These are phyloP conservation scores for Triplophysa dalaica DNA, from an alignment of 2,113 vertebrate genomes.

Conservation along the genomic window DNA sequence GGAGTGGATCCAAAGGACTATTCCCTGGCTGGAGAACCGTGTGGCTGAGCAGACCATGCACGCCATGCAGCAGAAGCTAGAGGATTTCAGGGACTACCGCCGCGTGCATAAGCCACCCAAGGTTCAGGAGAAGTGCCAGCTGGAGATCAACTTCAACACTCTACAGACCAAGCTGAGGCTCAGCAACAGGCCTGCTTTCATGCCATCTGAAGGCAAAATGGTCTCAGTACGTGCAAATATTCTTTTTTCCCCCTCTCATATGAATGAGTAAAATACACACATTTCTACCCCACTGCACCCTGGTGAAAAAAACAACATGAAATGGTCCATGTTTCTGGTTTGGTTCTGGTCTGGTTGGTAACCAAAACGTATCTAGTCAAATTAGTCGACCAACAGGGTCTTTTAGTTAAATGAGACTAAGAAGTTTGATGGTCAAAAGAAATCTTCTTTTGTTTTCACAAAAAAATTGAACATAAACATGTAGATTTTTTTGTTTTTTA, in stretches of 20 bases:
- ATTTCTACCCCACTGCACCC: background rate
- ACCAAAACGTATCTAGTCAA: no score
- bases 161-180: constrained; percentile 89
- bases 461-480: no score
- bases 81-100: constrained; percentile 89
- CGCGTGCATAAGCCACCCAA: constrained; percentile 88
- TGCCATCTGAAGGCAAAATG: constrained; percentile 93
- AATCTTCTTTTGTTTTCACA: no score
- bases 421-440: no score
- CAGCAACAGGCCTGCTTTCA: constrained; percentile 90
- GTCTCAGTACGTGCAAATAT: constrained; percentile 79
- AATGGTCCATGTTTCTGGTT: no score
- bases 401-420: no score
- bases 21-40: constrained; percentile 83
- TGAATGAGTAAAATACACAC: no score
- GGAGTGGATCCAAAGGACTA: constrained; percentile 81
- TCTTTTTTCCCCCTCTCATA: background rate
- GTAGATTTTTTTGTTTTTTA: no score
- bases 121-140: constrained; percentile 89
- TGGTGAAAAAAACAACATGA: background rate
- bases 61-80: constrained; percentile 89
- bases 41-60: constrained; percentile 82
- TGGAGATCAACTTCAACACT: constrained; percentile 94
- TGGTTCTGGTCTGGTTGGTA: no score
- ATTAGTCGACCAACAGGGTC: no score